Conservation (phyloP, 2,888 invertebrate genomes). For the Xylota segnis region DNA sequence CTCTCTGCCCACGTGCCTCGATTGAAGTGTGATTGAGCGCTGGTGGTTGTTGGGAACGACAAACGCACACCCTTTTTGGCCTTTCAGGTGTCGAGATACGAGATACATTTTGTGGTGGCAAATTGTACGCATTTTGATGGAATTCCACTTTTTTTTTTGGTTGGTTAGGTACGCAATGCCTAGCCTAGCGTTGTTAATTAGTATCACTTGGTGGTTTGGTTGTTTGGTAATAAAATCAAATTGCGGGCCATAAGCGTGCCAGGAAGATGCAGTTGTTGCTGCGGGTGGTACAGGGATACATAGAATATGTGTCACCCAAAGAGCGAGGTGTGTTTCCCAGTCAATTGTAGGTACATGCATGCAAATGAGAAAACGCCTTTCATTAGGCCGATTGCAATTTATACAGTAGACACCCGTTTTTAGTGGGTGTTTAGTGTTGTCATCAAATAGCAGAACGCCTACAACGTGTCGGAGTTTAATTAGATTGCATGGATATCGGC, state of each 20-base stretch:
- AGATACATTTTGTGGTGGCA: constrained; percentile 6
- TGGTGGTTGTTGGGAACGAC: constrained; percentile 12
- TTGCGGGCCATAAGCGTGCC: constrained; percentile 37
- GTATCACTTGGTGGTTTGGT: constrained; percentile 16
- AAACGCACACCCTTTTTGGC: constrained; percentile 55
- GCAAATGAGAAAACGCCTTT: constrained; percentile 61
- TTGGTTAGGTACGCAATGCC: constrained; percentile 14
- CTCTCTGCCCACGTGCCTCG: constrained; percentile 53
- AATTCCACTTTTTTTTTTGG: constrained; percentile 11
- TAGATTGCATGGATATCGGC: neutral
- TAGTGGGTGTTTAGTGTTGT: constrained; percentile 59
- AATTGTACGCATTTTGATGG: constrained; percentile 46
- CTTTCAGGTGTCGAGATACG: constrained; percentile 43
- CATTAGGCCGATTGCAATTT: constrained; percentile 54
- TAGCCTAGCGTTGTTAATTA: constrained; percentile 57
- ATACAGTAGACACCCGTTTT: constrained; percentile 17
- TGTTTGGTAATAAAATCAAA: constrained; percentile 40
- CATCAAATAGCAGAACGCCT: constrained; percentile 50
- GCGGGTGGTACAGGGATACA: constrained; percentile 17
- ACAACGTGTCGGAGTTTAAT: constrained; percentile 23
- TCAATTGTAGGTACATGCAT: constrained; percentile 48
- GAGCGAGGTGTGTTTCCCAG: constrained; percentile 49
- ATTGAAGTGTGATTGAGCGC: constrained; percentile 62
- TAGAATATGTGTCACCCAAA: constrained; percentile 57
- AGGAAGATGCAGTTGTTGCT: constrained; percentile 13